Evolutionary conservation across 2,113 vertebrate genomes (phyloP), one percentile per base, ranked within the genome.

Genomic region (Tiliqua scincoides): DNA sequence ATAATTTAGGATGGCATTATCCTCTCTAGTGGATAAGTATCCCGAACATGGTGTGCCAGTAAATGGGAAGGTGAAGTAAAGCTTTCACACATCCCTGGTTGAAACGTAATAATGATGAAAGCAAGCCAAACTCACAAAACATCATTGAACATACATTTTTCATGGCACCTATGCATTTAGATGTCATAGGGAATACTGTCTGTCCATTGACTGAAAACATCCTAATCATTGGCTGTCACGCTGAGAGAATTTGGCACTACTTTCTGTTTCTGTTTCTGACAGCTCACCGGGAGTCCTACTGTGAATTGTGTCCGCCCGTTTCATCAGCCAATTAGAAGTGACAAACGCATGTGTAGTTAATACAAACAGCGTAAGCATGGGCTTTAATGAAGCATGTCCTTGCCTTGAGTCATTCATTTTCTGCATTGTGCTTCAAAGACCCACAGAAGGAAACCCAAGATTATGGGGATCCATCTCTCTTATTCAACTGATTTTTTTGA

Each of bases 301-400:
- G 82, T 89, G 92, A 92, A 89, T 81, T 93, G 80, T 63, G 93
- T 95, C 92, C 87, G 71, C 84, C 40, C 87, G 85, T 75, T 87
- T 90, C 93, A 89, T 86, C 81, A 92, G 88, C 78, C 93, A 94
- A 91, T 93, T 95, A 87, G 81, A 85, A 92, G 79, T 93, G 83
- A 96, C 89, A 95, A 94, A 95, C 88, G 54, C 76, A 93, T 87
- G 78, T 84, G 54, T 86, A 89, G 93, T 95, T 95, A 94, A 94
- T 87, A 89, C 40, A 37, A 87, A 32, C 87, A 94, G 74, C n/a
- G 88, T 91, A 84, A 79, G 87, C 62, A 14, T 86, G 63, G 59
- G 91, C 82, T 87, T 93, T 93, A 89, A 86, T 82, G 71, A 92
- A 92, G 52, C 87, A 48, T 68, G 54, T 89, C 74, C 88, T 93